phyloP scores from a whole-genome alignment of 2,113 vertebrate species.

The Laterallus jamaicensis region DNA sequence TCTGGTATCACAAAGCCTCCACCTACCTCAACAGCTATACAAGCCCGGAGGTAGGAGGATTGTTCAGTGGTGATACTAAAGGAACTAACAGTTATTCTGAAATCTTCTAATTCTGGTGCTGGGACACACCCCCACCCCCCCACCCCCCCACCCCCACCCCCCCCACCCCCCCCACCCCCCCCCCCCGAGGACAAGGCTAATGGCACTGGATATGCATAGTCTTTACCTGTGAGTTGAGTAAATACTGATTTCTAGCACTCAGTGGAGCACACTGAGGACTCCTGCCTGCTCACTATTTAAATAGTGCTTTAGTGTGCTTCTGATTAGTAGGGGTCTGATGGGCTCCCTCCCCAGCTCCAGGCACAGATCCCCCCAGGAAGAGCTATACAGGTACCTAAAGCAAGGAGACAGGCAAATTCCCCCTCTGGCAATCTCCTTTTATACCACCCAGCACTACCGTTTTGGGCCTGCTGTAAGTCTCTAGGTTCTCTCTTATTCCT shows the following conservation, averaged over 20 bases:
- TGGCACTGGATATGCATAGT: background rate
- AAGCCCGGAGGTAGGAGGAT: background rate
- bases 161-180: too few relatives aligned
- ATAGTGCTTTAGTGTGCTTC: background rate
- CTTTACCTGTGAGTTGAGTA: accelerated
- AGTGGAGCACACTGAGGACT: background rate
- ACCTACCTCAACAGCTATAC: background rate
- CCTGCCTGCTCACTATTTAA: background rate
- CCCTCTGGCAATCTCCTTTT: background rate
- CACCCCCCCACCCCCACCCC: too few relatives aligned
- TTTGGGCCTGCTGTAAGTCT: background rate
- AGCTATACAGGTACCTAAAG: background rate
- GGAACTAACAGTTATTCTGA: background rate
- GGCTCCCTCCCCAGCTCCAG: background rate
- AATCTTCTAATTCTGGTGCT: background rate
- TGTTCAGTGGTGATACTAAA: background rate
- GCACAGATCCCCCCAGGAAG: background rate
- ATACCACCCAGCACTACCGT: accelerated
- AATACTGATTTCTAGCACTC: background rate
- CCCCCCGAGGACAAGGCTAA: background rate
- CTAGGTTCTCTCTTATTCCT: background rate
- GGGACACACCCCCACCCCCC: too few relatives aligned
- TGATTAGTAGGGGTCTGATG: background rate
- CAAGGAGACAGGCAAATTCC: background rate
- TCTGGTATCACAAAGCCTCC: background rate